Conservation (phyloP, 2,797 vertebrate species). For the Pagetopsis macropterus region DNA sequence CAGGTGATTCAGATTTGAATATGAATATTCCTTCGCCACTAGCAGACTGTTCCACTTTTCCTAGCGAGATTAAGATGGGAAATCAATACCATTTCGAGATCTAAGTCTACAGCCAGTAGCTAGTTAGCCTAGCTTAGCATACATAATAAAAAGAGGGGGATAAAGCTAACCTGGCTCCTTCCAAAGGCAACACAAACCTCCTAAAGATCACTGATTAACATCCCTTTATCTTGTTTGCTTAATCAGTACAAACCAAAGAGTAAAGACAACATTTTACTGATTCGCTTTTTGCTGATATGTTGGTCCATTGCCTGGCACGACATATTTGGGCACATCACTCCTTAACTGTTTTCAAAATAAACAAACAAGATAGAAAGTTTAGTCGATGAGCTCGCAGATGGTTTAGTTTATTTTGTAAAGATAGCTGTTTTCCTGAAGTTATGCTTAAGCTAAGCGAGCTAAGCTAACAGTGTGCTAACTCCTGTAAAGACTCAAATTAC, state of each 20-base stretch:
- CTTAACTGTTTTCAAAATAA: neutral
- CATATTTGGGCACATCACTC: neutral
- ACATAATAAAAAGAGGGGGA: neutral
- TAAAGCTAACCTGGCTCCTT: neutral
- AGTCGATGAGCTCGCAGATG: too few relatives aligned
- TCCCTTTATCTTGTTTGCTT: neutral
- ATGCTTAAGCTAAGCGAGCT: slow-evolving; percentile 16
- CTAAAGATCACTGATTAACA: neutral
- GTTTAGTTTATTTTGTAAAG: neutral
- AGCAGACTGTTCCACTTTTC: neutral
- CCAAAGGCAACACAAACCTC: neutral
- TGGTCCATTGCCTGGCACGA: neutral
- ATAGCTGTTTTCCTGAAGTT: neutral
- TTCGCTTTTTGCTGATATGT: neutral
- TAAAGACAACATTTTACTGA: neutral
- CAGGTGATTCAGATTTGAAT: neutral
- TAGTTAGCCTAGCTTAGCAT: slow-evolving; percentile 18
- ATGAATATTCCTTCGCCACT: neutral
- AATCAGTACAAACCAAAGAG: neutral
- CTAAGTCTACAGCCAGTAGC: neutral
- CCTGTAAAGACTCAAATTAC: neutral
- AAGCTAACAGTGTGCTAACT: neutral
- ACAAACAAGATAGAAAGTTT: neutral
- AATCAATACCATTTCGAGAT: neutral
- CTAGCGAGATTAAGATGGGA: rapidly evolving